Percentiles rank a stretch among this genome's conserved stretches.
Evolutionary conservation across 92 coral and sea anemone genomes (phyloP).

Genomic region (Umimayanthus kanabou): DNA sequence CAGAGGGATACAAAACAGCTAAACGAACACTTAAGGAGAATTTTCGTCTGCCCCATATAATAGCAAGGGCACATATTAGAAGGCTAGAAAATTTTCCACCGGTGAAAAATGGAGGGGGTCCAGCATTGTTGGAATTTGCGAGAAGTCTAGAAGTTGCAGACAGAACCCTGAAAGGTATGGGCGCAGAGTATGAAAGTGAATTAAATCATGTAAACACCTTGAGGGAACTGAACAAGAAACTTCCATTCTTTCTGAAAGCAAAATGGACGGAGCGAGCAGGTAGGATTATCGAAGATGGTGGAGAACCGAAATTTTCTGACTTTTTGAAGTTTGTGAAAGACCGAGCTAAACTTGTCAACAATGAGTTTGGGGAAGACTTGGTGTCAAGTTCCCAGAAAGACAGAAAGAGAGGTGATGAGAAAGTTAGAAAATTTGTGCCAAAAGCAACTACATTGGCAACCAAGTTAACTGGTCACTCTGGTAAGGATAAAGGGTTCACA

Average conservation of each 20-base stretch:
- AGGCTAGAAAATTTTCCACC: slow-evolving; percentile 22
- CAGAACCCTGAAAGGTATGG: slow-evolving; percentile 35
- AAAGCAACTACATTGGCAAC: slow-evolving; percentile 24
- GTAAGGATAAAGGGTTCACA: neutral
- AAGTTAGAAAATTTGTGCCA: slow-evolving; percentile 9
- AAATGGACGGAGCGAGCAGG: slow-evolving; percentile 51
- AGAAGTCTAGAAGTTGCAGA: slow-evolving; percentile 15
- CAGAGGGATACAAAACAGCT: slow-evolving; percentile 39
- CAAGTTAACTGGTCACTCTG: neutral
- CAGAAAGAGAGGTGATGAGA: slow-evolving; percentile 22
- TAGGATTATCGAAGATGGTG: slow-evolving; percentile 23
- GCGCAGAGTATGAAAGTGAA: slow-evolving; percentile 20
- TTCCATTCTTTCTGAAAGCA: slow-evolving; percentile 49
- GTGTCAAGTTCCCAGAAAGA: slow-evolving; percentile 23
- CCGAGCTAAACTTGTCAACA: slow-evolving; percentile 68
- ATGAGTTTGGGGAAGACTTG: slow-evolving; percentile 66
- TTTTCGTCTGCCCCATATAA: slow-evolving; percentile 61
- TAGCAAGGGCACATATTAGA: slow-evolving; percentile 54
- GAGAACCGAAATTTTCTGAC: slow-evolving; percentile 31
- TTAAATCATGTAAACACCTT: slow-evolving; percentile 37
- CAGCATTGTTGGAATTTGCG: slow-evolving; percentile 24
- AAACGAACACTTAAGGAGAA: slow-evolving; percentile 45
- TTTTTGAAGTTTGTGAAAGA: slow-evolving; percentile 47
- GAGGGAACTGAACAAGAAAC: slow-evolving; percentile 45
- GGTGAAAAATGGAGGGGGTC: slow-evolving; percentile 19